Evolutionary conservation across 2,113 vertebrate genomes (phyloP).

Genomic region (Tachycineta bicolor): DNA sequence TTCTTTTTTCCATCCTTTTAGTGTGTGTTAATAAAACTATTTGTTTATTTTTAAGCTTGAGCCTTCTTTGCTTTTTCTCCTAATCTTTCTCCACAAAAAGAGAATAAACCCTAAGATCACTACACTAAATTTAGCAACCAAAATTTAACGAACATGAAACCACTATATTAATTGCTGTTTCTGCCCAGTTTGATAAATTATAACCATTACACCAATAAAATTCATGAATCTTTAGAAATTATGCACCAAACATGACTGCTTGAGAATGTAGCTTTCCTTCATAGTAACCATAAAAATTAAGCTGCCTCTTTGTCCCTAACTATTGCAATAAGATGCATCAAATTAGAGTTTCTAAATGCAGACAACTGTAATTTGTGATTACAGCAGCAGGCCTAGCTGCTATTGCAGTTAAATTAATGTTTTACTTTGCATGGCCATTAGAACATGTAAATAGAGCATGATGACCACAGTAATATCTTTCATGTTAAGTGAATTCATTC

Average conservation of each 20-base stretch:
- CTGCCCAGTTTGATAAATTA: no score
- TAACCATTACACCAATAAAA: neutral
- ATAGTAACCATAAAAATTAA: neutral
- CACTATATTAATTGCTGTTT: no score
- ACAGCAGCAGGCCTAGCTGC: neutral
- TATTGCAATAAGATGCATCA: constrained; percentile 18
- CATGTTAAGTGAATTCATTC: neutral
- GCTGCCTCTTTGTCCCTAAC: neutral
- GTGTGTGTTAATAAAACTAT: no score
- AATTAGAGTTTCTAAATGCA: constrained; percentile 6
- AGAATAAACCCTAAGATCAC: no score
- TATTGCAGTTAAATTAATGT: constrained; percentile 13
- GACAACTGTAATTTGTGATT: constrained; percentile 30
- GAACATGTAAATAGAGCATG: constrained; percentile 42
- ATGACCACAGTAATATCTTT: neutral
- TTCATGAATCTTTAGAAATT: neutral
- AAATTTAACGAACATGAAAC: no score
- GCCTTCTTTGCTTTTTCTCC: no score
- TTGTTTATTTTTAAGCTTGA: no score
- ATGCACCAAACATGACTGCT: neutral
- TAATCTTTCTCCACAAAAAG: no score
- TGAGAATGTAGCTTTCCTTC: constrained; percentile 1
- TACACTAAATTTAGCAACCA: no score
- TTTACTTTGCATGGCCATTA: constrained; percentile 15
- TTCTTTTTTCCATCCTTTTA: no score